phyloP scores from a whole-genome alignment of 2,888 invertebrate genomes.

The Orthosia gracilis region DNA sequence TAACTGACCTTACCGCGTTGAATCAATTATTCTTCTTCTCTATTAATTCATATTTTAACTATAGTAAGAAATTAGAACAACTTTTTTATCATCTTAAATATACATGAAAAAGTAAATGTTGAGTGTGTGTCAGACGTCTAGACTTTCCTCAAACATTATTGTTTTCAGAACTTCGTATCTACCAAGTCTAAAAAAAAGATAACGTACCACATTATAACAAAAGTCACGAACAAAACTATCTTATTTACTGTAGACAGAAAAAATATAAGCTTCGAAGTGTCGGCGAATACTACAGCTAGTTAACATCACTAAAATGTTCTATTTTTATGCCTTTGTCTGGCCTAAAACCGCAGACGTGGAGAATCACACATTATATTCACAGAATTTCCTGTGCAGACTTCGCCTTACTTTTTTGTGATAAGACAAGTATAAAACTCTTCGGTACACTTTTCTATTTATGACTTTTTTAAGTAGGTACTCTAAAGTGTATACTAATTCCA shows the following conservation, averaged over 20 bases:
- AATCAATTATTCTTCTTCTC: background rate
- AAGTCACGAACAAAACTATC: background rate
- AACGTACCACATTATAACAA: too few relatives aligned
- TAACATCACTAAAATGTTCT: conserved; percentile 32
- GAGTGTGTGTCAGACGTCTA: background rate
- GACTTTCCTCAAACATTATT: background rate
- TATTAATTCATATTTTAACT: too few relatives aligned
- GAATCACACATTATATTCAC: too few relatives aligned
- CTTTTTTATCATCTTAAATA: background rate
- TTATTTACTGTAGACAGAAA: background rate
- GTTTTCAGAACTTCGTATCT: background rate
- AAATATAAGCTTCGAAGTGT: conserved; percentile 5
- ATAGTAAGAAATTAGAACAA: too few relatives aligned
- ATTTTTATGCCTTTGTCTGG: conserved; percentile 37
- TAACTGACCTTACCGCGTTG: background rate
- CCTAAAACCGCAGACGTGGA: conserved; percentile 25
- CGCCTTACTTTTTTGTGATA: conserved; percentile 17
- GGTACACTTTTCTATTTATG: conserved; percentile 12
- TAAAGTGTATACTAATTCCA: background rate
- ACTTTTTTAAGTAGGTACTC: too few relatives aligned
- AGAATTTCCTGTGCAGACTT: conserved; percentile 11
- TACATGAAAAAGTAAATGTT: background rate
- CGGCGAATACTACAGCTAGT: conserved; percentile 10
- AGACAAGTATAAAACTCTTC: conserved; percentile 39
- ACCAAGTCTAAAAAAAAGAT: background rate